Evolutionary conservation across 2,113 vertebrate species (phyloP).

Genomic region (Marmota flaviventris): DNA sequence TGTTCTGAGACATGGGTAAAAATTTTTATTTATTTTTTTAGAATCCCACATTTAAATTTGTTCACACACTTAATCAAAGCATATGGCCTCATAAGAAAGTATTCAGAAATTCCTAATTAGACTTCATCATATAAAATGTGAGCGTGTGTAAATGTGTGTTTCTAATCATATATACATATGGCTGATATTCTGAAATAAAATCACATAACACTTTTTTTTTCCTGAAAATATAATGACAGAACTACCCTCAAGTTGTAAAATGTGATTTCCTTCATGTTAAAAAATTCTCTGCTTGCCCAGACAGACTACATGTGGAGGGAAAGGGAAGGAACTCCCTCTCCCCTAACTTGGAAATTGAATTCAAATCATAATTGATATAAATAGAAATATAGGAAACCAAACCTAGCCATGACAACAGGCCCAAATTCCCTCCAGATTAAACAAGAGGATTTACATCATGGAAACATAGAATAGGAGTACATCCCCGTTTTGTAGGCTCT

Average conservation of each 20-base stretch:
- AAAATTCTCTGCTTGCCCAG: not conserved
- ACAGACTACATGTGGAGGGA: not conserved
- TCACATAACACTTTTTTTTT: not conserved
- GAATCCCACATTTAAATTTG: not conserved
- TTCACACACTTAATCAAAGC: not conserved
- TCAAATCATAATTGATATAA: conserved; percentile 40
- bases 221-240: not conserved
- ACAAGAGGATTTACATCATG: not conserved
- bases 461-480: not conserved
- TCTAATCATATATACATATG: conserved; percentile 40
- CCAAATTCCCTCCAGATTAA: not conserved
- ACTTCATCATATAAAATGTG: not conserved
- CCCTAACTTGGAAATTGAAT: not conserved
- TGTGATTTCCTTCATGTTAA: not conserved
- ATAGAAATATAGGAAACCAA: not conserved
- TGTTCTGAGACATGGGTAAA: not conserved
- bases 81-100: not conserved
- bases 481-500: no score
- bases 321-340: not conserved
- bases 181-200: conserved; percentile 52
- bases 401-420: not conserved
- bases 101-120: conserved; percentile 41
- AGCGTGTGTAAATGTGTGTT: conserved; percentile 28
- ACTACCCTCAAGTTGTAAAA: not conserved
- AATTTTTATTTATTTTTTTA: not conserved